Evolutionary conservation across 2,797 vertebrate species (phyloP).

Genomic region (Nyctibius grandis): DNA sequence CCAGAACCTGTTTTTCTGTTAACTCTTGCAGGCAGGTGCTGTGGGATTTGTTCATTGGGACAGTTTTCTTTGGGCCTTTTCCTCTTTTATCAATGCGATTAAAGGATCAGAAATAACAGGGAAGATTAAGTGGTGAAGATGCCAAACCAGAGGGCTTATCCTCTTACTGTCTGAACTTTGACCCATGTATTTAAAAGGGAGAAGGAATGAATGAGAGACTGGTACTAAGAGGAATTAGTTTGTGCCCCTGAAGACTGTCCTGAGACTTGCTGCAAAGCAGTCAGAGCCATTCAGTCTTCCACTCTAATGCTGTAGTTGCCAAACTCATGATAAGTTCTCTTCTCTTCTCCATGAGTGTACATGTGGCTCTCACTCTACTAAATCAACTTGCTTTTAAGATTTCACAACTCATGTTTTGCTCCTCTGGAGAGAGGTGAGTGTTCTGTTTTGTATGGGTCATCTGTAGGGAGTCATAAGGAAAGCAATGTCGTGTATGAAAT

Average conservation of each 20-base stretch:
- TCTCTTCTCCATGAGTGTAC: background rate
- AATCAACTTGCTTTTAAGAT: background rate
- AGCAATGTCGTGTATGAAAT: background rate
- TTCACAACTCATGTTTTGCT: conserved; percentile 13
- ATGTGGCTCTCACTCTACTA: background rate
- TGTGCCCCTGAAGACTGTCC: background rate
- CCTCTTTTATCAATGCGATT: conserved; percentile 66
- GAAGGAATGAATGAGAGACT: conserved; percentile 31
- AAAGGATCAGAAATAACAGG: conserved; percentile 77
- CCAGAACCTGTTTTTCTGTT: background rate
- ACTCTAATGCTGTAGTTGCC: background rate
- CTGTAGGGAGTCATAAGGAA: background rate
- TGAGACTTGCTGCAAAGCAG: background rate
- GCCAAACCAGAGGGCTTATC: conserved; percentile 68
- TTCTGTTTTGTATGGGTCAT: background rate
- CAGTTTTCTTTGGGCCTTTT: conserved; percentile 47
- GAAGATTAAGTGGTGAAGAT: conserved; percentile 74
- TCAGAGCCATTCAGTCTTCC: background rate
- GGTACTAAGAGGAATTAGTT: conserved; percentile 29
- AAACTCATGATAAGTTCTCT: background rate
- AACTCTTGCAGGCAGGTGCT: background rate
- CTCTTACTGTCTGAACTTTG: conserved; percentile 68
- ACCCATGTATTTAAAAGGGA: conserved; percentile 43
- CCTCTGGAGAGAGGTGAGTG: background rate
- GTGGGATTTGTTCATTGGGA: conserved; percentile 9